Evolutionary conservation across 92 coral and sea anemone species (phyloP), one percentile per base, ranked within the genome.

Genomic region (Blastomussa wellsi): DNA sequence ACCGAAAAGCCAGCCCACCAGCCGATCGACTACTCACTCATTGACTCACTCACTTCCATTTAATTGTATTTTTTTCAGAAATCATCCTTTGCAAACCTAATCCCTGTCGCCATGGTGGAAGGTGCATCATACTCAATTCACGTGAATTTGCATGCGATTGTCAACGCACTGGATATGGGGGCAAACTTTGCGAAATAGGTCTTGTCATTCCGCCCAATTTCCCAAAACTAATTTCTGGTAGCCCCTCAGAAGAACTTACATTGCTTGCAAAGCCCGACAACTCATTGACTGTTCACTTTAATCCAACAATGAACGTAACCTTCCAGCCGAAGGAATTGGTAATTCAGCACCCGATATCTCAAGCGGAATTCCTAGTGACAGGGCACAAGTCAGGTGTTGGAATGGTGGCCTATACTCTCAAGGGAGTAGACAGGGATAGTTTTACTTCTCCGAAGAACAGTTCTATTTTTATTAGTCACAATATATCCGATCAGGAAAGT

Each of bases 81-180:
- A 65, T 79, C 20, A 52, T 79, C 57, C 68, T 73, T n/a, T 91
- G 94, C 65, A 31, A 41, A 14, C 90, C 92, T 28, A 91, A 91
- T 62, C 94, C 88, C 2, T 91, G 94, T 42, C 80, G 20, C 7
- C 88, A 88, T 47, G 86, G 89, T 26, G 94, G 94, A 31, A 85
- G 68, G 48, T 91, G 94, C 57, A n/a, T 49, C 11, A 67, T 78
- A 0, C n/a, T 84, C n/a, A 48, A 72, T 49, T 52, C 35, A 42
- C 51, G 28, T 4, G n/a, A 62, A 20, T 79, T 76, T 24, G 74
- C 36, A n/a, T 89, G 94, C 49, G 92, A 91, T 51, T 91, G 94
- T 67, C 49, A 53, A 36, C 47, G 38, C 14, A 91, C 92, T 85
- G 94, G 94, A 20, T 91, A 72, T 38, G 85, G 81, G 57, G 94